Evolutionary conservation across 2,797 vertebrate genomes (phyloP), one percentile per base, ranked within the genome.

Genomic region (Leptatherina wallacei): DNA sequence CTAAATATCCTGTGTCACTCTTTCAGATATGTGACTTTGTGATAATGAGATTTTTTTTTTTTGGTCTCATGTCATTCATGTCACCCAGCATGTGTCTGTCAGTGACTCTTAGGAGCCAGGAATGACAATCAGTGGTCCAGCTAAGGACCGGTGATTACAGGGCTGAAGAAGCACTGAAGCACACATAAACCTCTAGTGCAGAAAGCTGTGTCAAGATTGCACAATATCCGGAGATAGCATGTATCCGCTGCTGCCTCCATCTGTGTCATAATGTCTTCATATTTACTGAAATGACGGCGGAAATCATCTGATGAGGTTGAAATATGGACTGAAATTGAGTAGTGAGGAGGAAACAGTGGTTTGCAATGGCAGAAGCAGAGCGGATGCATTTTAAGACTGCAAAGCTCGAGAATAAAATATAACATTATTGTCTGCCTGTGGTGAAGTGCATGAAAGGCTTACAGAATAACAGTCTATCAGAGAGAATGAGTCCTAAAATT

Each of bases 31-130:
- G 80, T 84, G 88, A 85, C 81, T 90, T 22, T 3, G 70, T 49
- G 67, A 65, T 89, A 91, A 92, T 92, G 87, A 88, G 83, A 89
- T 90, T 90, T 89, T 85, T 80, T 80, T 89, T 85, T 80, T 32
- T 62, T 42, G 30, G 40, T 29, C 44, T 61, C 0, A 6, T 85
- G 85, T 86, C 85, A 83, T 80, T 85, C 77, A 61, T 58, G 55
- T 61, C 76, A 44, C 85, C 80, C 89, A 86, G 89, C 86, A 84
- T 87, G 88, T 82, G 83, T 84, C 85, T 73, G 76, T 89, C 82
- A 83, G 73, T 36, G 69, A 55, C 67, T 82, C 83, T 71, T 71
- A 86, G 69, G 80, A 85, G 76, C 71, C 51, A 7, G 73, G 88
- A 89, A 91, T 91, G 90, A 84, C 85, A 90, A 91, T 89, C 82